A percentile compares a stretch with the other conserved stretches of the same genome.
These are phyloP conservation scores for Hydrochoerus hydrochaeris DNA, from an alignment of 2,113 vertebrate species.

Conservation along the genomic window DNA sequence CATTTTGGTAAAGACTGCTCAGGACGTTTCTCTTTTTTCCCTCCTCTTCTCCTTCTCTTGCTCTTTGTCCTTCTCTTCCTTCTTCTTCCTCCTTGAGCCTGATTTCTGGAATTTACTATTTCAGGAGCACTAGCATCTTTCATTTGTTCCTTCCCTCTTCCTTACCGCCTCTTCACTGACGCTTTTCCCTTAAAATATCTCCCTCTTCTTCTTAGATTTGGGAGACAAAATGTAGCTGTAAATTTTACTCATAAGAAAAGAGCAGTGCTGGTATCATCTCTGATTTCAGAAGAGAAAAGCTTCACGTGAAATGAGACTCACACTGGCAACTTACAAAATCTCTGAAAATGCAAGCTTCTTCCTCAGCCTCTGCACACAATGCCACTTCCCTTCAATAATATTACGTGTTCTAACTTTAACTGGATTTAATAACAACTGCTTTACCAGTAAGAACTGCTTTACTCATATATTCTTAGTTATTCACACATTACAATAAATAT, in stretches of 20 bases:
- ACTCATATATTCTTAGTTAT: neutral
- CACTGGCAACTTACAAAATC: neutral
- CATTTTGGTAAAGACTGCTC: neutral
- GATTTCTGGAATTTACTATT: neutral
- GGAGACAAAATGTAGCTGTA: neutral
- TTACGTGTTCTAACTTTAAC: neutral
- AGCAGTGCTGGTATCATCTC: neutral
- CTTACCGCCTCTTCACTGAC: too few species aligned
- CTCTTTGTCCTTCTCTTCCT: neutral
- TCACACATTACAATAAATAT: neutral
- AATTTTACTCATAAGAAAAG: neutral
- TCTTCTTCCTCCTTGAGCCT: neutral
- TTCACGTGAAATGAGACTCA: neutral
- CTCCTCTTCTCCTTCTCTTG: too few species aligned
- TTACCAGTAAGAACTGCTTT: neutral
- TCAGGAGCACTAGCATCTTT: neutral
- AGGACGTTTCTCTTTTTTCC: too few species aligned
- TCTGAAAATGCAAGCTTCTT: neutral
- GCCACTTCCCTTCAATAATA: neutral
- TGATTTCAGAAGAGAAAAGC: neutral
- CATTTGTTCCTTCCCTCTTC: neutral
- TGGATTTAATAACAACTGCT: neutral
- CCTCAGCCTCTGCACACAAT: neutral
- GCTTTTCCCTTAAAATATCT: neutral
- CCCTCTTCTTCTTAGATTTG: neutral